These are phyloP conservation scores for Acanthacorydalis orientalis DNA, from an alignment of 2,888 invertebrate species.

Conservation along the genomic window DNA sequence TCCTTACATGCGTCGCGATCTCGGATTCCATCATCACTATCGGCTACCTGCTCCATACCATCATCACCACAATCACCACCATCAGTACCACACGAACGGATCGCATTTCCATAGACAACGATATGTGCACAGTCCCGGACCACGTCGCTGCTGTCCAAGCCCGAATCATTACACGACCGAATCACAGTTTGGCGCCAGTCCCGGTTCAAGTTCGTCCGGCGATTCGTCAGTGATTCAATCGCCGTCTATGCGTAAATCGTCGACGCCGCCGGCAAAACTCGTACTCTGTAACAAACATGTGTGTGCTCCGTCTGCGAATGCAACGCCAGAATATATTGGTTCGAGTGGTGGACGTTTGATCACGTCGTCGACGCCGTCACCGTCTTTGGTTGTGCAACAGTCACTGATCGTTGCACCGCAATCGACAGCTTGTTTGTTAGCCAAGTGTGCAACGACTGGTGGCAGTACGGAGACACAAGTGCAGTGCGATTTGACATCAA, in stretches of 20 bases:
- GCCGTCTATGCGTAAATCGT: constrained; percentile 23
- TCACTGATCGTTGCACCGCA: neutral
- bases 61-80: constrained; percentile 13
- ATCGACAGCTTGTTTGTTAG: neutral
- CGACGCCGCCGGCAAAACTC: constrained; percentile 16
- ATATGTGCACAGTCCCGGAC: constrained; percentile 21
- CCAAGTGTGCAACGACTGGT: constrained; percentile 1
- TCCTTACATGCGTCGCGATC: constrained; percentile 38
- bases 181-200: constrained; percentile 11
- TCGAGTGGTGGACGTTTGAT: constrained; percentile 42
- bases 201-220: constrained; percentile 14
- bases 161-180: constrained; percentile 4
- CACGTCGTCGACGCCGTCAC: constrained; percentile 22
- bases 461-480: neutral
- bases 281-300: constrained; percentile 8
- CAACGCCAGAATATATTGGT: constrained; percentile 40
- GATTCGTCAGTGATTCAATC: constrained; percentile 10
- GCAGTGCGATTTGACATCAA: neutral
- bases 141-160: constrained; percentile 21
- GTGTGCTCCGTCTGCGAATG: constrained; percentile 14
- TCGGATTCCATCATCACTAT: constrained; percentile 37
- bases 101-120: constrained; percentile 18
- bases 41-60: constrained; percentile 30
- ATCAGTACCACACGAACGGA: constrained; percentile 14
- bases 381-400: constrained; percentile 8